Evolutionary conservation across 2,888 invertebrate species (phyloP), one percentile per base, ranked within the genome.

Genomic region (Cryptocheilus praepositus): DNA sequence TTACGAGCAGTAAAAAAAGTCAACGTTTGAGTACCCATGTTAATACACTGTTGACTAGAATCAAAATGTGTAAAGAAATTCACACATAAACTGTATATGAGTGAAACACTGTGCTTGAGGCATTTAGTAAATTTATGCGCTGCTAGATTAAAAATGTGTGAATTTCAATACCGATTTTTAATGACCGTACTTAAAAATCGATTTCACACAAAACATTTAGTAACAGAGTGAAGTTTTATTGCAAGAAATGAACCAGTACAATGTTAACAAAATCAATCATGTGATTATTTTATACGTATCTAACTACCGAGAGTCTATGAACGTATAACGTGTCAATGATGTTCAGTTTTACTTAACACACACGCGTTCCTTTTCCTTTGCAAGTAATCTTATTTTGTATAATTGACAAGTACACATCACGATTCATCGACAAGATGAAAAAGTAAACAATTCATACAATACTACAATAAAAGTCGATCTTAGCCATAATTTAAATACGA

Each of bases 171-270:
- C 21, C 0, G 19, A 19, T 18, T 22, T 22, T 53, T 19, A 18
- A 22, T 19, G 22, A 19, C n/a, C 51, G 51, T 25, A 51, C 36
- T 36, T 60, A 51, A 52, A 19, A 64, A 51, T 57, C 54, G 58
- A 64, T 21, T 57, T 46, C 16, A 22, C 36, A 46, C 22, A 52
- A 44, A 52, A 18, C 52, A 18, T 52, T 15, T 52, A 13, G 51
- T 68, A 67, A 60, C 61, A 56, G 60, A 62, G 58, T 63, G 53
- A 67, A 71, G 49, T 74, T 71, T 71, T 71, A 67, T 74, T 74
- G 68, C 19, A 61, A 71, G 64, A 64, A 61, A 72, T 70, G 63
- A 70, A 70, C 52, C 45, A 54, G 57, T 73, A 73, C 73, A 67
- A 54, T 65, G 60, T 67, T 69, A 62, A 64, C 64, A 66, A 68